Conservation (phyloP, 2,888 invertebrate species). For the Oscheius sp. region DNA sequence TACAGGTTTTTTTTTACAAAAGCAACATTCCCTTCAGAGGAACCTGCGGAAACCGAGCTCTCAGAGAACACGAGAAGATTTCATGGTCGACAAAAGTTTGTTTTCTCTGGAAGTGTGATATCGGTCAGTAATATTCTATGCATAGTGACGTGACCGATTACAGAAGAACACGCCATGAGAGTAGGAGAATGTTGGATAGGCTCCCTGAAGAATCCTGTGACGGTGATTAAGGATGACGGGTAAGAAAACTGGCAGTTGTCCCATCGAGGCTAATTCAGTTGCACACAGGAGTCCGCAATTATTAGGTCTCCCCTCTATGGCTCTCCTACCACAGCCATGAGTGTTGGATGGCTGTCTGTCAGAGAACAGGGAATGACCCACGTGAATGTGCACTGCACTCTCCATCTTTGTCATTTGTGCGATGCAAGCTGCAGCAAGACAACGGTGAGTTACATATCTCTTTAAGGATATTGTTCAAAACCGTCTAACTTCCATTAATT, state of each 20-base stretch:
- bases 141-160: constrained; percentile 22
- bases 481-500: neutral
- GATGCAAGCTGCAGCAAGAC: constrained; percentile 46
- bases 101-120: constrained; percentile 55
- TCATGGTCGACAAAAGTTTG: constrained; percentile 57
- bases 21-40: constrained; percentile 3
- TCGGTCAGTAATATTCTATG: constrained; percentile 40
- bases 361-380: constrained; percentile 51
- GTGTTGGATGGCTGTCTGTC: constrained; percentile 53
- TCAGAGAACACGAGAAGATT: constrained; percentile 37
- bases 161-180: constrained; percentile 56
- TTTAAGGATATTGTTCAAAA: neutral
- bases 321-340: constrained; percentile 45
- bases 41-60: constrained; percentile 26
- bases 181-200: constrained; percentile 57
- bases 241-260: neutral
- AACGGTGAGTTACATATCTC: constrained; percentile 41
- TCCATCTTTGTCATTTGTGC: constrained; percentile 52
- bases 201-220: constrained; percentile 48
- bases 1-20: constrained; percentile 21
- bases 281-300: constrained; percentile 52
- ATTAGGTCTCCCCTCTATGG: constrained; percentile 50
- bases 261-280: constrained; percentile 19
- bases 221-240: constrained; percentile 46
- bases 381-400: constrained; percentile 49